Conservation (phyloP, 2,888 invertebrate species). For the Willowsia nigromaculata region DNA sequence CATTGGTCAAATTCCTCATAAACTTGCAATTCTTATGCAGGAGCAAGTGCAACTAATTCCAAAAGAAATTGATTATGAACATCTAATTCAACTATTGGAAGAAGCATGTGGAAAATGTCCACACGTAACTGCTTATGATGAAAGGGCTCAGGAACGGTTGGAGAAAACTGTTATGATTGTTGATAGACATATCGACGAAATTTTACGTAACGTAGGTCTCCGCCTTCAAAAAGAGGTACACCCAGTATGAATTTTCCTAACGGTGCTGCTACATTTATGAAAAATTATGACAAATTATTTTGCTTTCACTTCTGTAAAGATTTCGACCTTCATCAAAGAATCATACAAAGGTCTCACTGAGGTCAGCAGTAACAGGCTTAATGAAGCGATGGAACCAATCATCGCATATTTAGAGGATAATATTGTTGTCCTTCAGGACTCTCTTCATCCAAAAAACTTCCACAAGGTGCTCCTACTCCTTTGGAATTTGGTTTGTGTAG, state of each 20-base stretch:
- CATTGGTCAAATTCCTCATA: not conserved
- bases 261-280: not conserved
- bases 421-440: slow-evolving; percentile 67
- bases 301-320: slow-evolving; percentile 10
- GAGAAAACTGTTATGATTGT: slow-evolving; percentile 62
- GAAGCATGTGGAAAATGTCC: slow-evolving; percentile 66
- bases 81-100: slow-evolving; percentile 65
- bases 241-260: not conserved
- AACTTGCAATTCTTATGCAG: slow-evolving; percentile 19
- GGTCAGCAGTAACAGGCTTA: not conserved
- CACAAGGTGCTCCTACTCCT: slow-evolving; percentile 72
- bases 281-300: not conserved
- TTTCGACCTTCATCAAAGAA: slow-evolving; percentile 39
- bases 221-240: slow-evolving; percentile 74
- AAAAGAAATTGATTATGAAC: slow-evolving; percentile 65
- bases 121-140: slow-evolving; percentile 52
- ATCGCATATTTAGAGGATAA: slow-evolving; percentile 74
- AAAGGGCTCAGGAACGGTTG: slow-evolving; percentile 51
- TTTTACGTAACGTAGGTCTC: slow-evolving; percentile 70
- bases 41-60: slow-evolving; percentile 72
- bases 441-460: slow-evolving; percentile 74
- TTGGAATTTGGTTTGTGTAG: slow-evolving; percentile 74
- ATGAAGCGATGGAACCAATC: slow-evolving; percentile 69
- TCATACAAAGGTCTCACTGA: slow-evolving; percentile 6
- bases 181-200: slow-evolving; percentile 72